These are phyloP conservation scores for Ammodytes dubius DNA, from an alignment of 2,113 vertebrate species.

Conservation along the genomic window DNA sequence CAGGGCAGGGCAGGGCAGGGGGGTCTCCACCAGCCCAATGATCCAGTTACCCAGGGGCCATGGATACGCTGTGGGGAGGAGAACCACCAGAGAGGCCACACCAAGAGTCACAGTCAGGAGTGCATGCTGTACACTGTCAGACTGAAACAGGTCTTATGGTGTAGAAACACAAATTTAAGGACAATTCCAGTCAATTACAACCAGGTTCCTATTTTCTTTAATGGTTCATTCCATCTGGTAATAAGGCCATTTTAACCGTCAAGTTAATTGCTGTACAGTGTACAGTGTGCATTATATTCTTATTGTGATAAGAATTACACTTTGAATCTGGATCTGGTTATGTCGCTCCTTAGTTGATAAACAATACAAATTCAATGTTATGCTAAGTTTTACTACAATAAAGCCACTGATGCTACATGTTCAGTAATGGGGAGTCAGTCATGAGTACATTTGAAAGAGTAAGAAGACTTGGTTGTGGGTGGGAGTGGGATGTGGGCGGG, in stretches of 20 bases:
- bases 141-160: constrained; percentile 11
- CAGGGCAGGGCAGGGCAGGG: constrained; percentile 37
- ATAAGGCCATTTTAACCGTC: neutral
- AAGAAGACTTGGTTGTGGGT: too few relatives aligned
- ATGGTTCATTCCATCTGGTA: neutral
- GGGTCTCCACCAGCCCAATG: constrained; percentile 50
- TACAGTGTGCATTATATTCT: too few relatives aligned
- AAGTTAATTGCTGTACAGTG: too few relatives aligned
- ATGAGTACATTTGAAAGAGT: constrained; percentile 70
- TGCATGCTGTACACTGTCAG: neutral
- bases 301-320: neutral
- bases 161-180: neutral
- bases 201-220: neutral
- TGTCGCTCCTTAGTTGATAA: constrained; percentile 1
- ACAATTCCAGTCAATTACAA: neutral
- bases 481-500: too few relatives aligned
- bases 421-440: constrained; percentile 68
- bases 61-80: constrained; percentile 32
- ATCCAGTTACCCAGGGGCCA: constrained; percentile 64
- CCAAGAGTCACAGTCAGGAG: constrained; percentile 27
- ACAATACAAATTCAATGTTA: constrained; percentile 16
- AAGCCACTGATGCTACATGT: constrained; percentile 33
- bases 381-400: neutral
- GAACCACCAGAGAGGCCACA: constrained; percentile 60
- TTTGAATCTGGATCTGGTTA: neutral